Base-by-base conservation (phyloP, 2,113 vertebrate species). In the Gnathonemus echidnorhynchus region DNA sequence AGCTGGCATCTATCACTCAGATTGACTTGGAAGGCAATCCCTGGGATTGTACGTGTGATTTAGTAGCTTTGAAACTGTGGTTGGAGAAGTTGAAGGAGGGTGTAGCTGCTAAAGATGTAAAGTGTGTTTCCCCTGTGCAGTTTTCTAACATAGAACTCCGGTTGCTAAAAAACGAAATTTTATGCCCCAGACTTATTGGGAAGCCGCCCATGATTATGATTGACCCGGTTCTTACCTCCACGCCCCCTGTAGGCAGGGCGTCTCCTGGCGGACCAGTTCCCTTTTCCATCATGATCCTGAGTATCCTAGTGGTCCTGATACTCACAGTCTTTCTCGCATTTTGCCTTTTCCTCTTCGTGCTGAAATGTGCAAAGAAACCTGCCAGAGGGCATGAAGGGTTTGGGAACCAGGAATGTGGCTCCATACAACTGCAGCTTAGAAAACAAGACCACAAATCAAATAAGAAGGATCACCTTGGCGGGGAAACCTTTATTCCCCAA, bases 21-120 rank as follows among this genome's bases (percentile, higher is more conserved):
- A 98, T 99, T 90, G 98, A 99, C 95, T 93, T 99, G 90, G 98
- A 99, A 92, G 98, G 98, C 89, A 99, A 99, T 92, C 98, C 98
- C 0, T 99, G 98, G 98, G 98, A 99, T 94, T 99, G 98, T 93
- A 98, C 98, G 48, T 99, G 98, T 89, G 98, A 99, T 95, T 95
- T 99, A 92, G 98, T 99, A 52, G 97, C 98, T 90, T 94, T 99
- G 90, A 99, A 99, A 92, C 96, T 99, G 53, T 99, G 98, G 98
- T 95, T 99, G 48, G 98, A 99, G 93, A 99, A 98, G 92, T 93
- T 99, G 56, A 97, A 94, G 19, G 98, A 98, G 0, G 98, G 97
- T 86, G 97, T 98, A 77, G 96, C 97, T 89, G 96, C 97, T 92
- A 98, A 98, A 94, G 98, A 98, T 90, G 95, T 99, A 89, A 98